Evolutionary conservation across 1,140 invertebrate genomes (phyloP), one percentile per base, ranked within the genome.

Genomic region (Drosophila nannoptera): DNA sequence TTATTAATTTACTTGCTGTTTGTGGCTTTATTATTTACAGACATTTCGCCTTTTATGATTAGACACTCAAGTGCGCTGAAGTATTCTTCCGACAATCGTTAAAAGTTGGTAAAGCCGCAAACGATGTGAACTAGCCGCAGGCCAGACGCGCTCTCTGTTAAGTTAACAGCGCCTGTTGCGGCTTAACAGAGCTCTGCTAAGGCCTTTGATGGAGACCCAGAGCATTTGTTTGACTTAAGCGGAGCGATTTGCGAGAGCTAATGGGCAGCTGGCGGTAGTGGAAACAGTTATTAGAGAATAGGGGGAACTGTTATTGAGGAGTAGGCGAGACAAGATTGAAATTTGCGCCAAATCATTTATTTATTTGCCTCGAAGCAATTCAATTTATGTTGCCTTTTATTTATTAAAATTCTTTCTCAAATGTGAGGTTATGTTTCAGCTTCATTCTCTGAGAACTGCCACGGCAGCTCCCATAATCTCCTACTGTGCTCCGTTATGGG

Each of bases 11-110:
- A 69, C 36, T 61, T 49, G 38, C 69, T 61, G 63, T 74, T 81
- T 69, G 73, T 61, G 62, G 77, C 74, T 82, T 84, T 73, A 84
- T 82, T 82, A 82, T 84, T 78, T 78, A 72, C 65, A 76, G 69
- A 80, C 73, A 70, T 80, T 84, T 81, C 66, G 66, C 73, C 55
- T 68, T 77, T 84, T 80, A 84, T 73, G 73, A 80, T 77, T 75
- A 73, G 77, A 77, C 74, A 75, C 73, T 81, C 71, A 77, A 84
- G 80, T 77, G 67, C 60, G 59, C 74, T 81, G 52, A 77, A 84
- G 81, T 84, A 65, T 86, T 86, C 81, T 83, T 86, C 77, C 81
- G 77, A 77, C 83, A 78, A 76, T 78, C 76, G 64, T 80, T 76
- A 76, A 83, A 68, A 64, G 29, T 58, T 40, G 40, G 58, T 59